Evolutionary conservation across 1,140 invertebrate species (phyloP).

Genomic region (Solenopsis invicta): DNA sequence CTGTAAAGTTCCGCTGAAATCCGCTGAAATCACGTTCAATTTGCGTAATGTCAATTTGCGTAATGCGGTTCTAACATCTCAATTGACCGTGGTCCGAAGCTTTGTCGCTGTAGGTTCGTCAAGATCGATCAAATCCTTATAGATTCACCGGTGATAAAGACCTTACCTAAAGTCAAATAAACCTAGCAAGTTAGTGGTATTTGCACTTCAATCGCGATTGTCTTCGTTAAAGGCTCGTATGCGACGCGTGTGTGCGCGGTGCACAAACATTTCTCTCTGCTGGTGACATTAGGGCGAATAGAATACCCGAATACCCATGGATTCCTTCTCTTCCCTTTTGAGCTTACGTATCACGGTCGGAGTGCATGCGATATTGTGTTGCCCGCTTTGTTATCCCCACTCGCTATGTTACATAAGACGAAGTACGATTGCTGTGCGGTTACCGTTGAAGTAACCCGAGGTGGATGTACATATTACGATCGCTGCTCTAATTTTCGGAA

Average conservation of each 20-base stretch:
- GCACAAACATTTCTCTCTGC: slow-evolving; percentile 23
- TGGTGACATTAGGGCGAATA: slow-evolving; percentile 36
- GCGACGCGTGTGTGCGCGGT: slow-evolving; percentile 10
- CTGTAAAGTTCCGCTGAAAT: slow-evolving; percentile 1
- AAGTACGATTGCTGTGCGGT: neutral
- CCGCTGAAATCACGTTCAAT: slow-evolving; percentile 27
- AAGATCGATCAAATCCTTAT: slow-evolving; percentile 63
- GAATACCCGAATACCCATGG: slow-evolving; percentile 68
- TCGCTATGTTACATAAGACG: slow-evolving; percentile 28
- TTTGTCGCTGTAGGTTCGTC: slow-evolving; percentile 45
- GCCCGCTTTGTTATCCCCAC: neutral
- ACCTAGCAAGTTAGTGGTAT: slow-evolving; percentile 51
- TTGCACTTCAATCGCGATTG: slow-evolving; percentile 69
- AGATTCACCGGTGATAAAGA: slow-evolving; percentile 51
- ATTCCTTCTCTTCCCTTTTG: slow-evolving; percentile 68
- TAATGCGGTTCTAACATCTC: slow-evolving; percentile 35
- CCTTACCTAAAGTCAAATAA: slow-evolving; percentile 72
- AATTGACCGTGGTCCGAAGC: slow-evolving; percentile 40
- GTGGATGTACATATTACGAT: slow-evolving; percentile 17
- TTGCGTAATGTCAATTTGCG: slow-evolving; percentile 54
- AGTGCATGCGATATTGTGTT: slow-evolving; percentile 29
- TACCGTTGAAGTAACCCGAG: slow-evolving; percentile 12
- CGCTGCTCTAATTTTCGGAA: neutral
- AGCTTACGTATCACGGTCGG: slow-evolving; percentile 60
- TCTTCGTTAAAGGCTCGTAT: slow-evolving; percentile 61